Base-by-base conservation (phyloP, 2,113 vertebrate species). In the Rhinogobius similis region DNA sequence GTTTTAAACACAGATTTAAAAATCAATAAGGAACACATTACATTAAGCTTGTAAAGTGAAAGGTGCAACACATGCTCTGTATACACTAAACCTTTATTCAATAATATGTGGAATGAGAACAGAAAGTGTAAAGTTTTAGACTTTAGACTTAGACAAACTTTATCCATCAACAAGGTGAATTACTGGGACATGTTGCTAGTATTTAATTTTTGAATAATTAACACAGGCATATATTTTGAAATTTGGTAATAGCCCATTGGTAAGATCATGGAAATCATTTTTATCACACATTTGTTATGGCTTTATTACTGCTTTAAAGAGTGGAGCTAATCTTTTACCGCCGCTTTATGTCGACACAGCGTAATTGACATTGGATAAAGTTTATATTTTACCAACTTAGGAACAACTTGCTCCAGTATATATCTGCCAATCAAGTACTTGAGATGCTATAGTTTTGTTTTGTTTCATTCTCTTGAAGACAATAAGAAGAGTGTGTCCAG, bases 401-500 rank as follows among this genome's bases (percentile, higher is more conserved):
- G 18, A 61, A 36, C 14, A 20, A 10, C 27, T 61, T 36, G 36
- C 29, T n/a, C 27, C 16, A 61, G 55, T 70, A 78, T 68, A 62
- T 68, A 21, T 46, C 62, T 78, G 67, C 67, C 65, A 80, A 78
- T 80, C 58, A 78, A 72, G 14, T 41, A 16, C 66, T 62, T 75
- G 72, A 72, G 41, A 73, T 62, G 72, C 55, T 65, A n/a, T n/a
- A 80, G 59, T 72, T 81, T 65, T 82, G 55, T 72, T 81, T 79
- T 75, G 68, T 83, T 83, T 63, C 58, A 76, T n/a, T 85, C 63
- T 76, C 81, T 70, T 72, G 74, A 61, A 75, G 72, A 67, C 24
- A 55, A 75, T 66, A 74, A 41, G 81, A 71, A 63, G 39, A 41
- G 72, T 74, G 65, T 73, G 80, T 87, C 84, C 83, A 88, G 72